Conservation (phyloP, 2,888 invertebrate genomes). For the Thysanoteuthis rhombus region DNA sequence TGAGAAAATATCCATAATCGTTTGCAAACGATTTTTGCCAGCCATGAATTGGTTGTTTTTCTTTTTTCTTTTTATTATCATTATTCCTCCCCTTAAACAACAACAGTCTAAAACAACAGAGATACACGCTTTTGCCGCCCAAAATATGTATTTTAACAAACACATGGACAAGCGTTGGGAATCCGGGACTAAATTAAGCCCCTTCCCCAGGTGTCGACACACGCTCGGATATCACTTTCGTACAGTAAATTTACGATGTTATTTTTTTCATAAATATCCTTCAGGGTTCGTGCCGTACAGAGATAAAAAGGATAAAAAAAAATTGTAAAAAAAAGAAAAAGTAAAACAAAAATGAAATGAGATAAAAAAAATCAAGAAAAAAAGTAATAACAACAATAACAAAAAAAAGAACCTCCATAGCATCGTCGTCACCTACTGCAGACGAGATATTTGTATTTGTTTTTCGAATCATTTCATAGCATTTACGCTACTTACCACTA, state of each 20-base stretch:
- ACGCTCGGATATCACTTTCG: neutral
- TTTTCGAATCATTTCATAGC: neutral
- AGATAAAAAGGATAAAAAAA: neutral
- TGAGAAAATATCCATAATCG: too few species aligned
- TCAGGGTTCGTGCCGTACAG: neutral
- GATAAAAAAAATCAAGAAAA: neutral
- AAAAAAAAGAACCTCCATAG: neutral
- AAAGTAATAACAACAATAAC: neutral
- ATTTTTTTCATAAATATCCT: conserved; percentile 1
- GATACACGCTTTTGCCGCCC: neutral
- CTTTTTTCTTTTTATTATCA: too few species aligned
- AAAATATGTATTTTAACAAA: neutral
- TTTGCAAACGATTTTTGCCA: too few species aligned
- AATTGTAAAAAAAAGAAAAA: neutral
- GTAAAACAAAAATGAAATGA: too few species aligned
- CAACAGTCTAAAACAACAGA: neutral
- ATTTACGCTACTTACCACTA: neutral
- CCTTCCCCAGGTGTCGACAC: neutral
- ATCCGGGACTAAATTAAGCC: neutral
- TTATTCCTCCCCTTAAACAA: neutral
- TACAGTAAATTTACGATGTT: conserved; percentile 12
- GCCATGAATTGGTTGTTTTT: too few species aligned
- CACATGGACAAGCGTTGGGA: neutral
- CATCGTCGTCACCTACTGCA: neutral
- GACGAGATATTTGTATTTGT: neutral